Evolutionary conservation across 2,113 vertebrate genomes (phyloP).

Genomic region (Gila orcuttii): DNA sequence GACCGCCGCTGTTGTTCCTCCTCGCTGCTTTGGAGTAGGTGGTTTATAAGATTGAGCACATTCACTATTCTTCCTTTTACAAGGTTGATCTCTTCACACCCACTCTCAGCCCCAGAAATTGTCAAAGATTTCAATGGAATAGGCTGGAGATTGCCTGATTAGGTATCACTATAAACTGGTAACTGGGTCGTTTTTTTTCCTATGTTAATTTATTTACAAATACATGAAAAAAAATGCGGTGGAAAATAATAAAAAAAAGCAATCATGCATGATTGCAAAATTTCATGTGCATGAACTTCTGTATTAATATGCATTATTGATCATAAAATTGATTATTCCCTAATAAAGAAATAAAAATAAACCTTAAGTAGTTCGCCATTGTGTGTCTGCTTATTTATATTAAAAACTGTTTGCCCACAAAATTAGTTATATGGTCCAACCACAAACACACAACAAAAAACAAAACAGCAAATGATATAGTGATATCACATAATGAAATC

Average conservation of each 20-base stretch:
- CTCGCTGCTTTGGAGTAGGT: constrained; percentile 62
- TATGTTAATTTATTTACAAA: neutral
- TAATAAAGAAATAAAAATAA: neutral
- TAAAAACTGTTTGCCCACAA: too few relatives aligned
- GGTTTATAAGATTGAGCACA: constrained; percentile 66
- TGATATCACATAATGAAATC: too few relatives aligned
- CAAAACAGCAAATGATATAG: too few relatives aligned
- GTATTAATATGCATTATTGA: too few relatives aligned
- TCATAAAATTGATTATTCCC: neutral
- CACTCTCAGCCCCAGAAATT: constrained; percentile 15
- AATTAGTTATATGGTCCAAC: too few relatives aligned
- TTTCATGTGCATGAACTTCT: neutral
- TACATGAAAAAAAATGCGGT: too few relatives aligned
- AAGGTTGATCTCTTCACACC: constrained; percentile 54
- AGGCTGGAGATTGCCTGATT: neutral
- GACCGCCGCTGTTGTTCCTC: constrained; percentile 65
- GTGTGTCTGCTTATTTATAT: too few relatives aligned
- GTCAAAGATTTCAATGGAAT: neutral
- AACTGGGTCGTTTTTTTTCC: neutral
- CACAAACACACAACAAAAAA: too few relatives aligned
- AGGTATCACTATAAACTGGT: neutral
- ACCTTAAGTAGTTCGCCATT: too few relatives aligned
- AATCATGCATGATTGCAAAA: neutral
- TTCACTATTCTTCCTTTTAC: constrained; percentile 52
- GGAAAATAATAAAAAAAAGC: too few relatives aligned